phyloP scores from a whole-genome alignment of 2,113 vertebrate genomes.

The Elephas maximus region DNA sequence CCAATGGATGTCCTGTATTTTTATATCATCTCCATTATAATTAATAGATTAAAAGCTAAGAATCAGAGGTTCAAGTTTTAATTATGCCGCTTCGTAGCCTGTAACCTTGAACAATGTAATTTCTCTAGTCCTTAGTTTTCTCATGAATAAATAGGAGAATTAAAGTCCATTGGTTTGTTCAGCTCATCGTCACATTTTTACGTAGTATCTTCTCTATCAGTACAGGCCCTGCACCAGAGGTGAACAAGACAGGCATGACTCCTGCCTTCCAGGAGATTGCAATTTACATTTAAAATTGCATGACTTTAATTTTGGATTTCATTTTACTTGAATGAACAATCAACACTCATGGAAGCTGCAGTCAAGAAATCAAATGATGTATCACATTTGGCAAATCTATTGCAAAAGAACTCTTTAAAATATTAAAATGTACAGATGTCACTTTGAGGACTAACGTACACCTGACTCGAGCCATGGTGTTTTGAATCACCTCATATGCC shows the following conservation, averaged over 20 bases:
- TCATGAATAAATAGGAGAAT: not conserved
- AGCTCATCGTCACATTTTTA: not conserved
- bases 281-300: not conserved
- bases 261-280: not conserved
- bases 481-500: not conserved
- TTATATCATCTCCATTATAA: not conserved
- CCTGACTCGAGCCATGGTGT: not conserved
- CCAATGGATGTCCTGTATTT: not conserved
- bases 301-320: not conserved
- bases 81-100: not conserved
- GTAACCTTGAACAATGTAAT: not conserved
- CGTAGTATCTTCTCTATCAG: not conserved
- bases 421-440: not conserved
- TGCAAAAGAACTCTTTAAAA: not conserved
- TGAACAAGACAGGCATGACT: not conserved
- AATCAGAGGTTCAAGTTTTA: not conserved
- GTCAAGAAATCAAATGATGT: not conserved
- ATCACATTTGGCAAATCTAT: not conserved
- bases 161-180: not conserved
- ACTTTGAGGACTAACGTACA: not conserved
- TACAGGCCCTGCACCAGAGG: not conserved
- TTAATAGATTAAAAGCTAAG: not conserved
- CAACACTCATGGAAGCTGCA: not conserved
- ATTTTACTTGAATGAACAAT: not conserved
- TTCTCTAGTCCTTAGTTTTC: conserved; percentile 39